Base-by-base conservation (phyloP, 2,113 vertebrate species). In the Cyprinodon tularosa region DNA sequence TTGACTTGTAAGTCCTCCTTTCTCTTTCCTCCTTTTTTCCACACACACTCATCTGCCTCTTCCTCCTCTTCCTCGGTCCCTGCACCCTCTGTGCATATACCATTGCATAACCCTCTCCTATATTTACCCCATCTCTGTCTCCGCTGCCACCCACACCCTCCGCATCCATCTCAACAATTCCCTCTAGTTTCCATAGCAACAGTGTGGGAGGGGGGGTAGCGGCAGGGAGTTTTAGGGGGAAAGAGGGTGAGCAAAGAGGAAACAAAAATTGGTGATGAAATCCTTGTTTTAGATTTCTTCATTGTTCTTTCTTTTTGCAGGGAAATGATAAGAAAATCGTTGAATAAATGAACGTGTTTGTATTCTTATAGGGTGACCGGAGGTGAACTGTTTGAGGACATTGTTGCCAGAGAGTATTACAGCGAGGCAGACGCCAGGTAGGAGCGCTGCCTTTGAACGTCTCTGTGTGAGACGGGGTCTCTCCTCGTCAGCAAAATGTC, bases 401-500 rank as follows among this genome's bases (percentile, higher is more conserved):
- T 95, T 53, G 94, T 94, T 69, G 93, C 94, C 89, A 93, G 93
- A 90, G 94, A 94, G 86, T 94, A 95, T 66, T 94, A 94, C 90
- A 94, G 93, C 36, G 94, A 94, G 81, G 94, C 93, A 10, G 93
- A 95, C 20, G 94, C 93, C 91, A 94, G 94, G 94, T 95, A 93
- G 57, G 78, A 79, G 44, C 20, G 2, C 61, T 15, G 37, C 72
- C 68, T 66, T 53, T 38, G 22, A 15, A 47, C 12, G 39, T n/a
- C 36, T 77, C 9, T 40, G 1, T 72, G 45, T 81, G 60, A 71
- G 66, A 48, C 39, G 1, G 70, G n/a, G 62, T 36, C 69, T 63
- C 50, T 84, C 69, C 59, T 53, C 48, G 75, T 77, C 77, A 69
- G 61, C 44, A 8, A 57, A 50, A 61, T 22, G 68, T 42, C 78